Base-by-base conservation (phyloP, 2,888 invertebrate genomes). In the Lysandra bellargus region DNA sequence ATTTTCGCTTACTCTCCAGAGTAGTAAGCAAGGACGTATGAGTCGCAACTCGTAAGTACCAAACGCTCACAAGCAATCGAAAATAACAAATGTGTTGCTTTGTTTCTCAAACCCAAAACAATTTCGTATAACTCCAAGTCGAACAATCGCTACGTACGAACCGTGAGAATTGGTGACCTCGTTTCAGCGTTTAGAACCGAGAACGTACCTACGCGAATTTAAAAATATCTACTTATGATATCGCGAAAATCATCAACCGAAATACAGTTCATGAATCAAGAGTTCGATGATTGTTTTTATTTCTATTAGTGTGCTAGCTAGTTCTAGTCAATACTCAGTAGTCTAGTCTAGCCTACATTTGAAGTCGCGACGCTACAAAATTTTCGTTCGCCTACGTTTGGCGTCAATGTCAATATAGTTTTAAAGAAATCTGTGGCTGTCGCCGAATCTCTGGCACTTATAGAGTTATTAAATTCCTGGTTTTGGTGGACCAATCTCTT, bases 91-190 rank as follows among this genome's bases (percentile, higher is more conserved):
- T 37, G 33, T 3, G 30, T 69, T 33, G 33, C 30, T 69, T 14
- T 12, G 69, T 14, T 12, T 33, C 69, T 69, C 37, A 33, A 69
- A 37, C 12, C 17, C 69, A 33, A 37, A 69, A 69, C 69, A 69
- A 69, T 37, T 69, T 69, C 33, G 69, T 49, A 30, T 12, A 49
- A 74, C 44, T 74, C 1, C 74, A 23, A 53, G n/a, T 74, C 44
- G 76, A 76, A 76, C 76, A 76, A 76, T 76, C n/a, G 73, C 84
- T 83, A 87, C 88, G 88, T 89, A 88, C 85, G 84, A 80, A 83
- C 85, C 84, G 85, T 84, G 83, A 83, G 86, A 87, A 87, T 86
- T 83, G 85, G 86, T 88, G 88, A 87, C 89, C 89, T 85, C 88
- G 85, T 88, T 91, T 86, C 85, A 84, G 84, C 86, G 87, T 82